Base-by-base conservation (phyloP, 1,140 invertebrate genomes). In the Physella acuta region DNA sequence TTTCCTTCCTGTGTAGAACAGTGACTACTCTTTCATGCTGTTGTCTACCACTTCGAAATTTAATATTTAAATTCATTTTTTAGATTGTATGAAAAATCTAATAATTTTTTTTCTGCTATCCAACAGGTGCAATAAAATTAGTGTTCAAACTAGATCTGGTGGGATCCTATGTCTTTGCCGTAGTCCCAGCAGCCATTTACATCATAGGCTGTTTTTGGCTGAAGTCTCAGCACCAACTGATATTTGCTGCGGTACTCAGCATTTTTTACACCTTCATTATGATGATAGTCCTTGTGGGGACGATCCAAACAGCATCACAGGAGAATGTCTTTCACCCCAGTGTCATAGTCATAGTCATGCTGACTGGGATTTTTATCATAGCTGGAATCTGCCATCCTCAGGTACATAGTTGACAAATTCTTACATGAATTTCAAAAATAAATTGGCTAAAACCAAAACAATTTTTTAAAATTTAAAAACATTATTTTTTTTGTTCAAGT, bases 71-170 rank as follows among this genome's bases (percentile, higher is more conserved):
- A n/a, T n/a, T n/a, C n/a, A n/a, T n/a, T n/a, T n/a, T n/a, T n/a
- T n/a, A n/a, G n/a, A n/a, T n/a, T n/a, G n/a, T n/a, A n/a, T n/a
- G n/a, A n/a, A n/a, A n/a, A n/a, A n/a, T n/a, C n/a, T n/a, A n/a
- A n/a, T n/a, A n/a, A n/a, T n/a, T n/a, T n/a, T n/a, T n/a, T n/a
- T n/a, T n/a, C n/a, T n/a, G n/a, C n/a, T 64, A 4, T 51, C 5
- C 36, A n/a, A 51, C 51, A 37, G 88, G 88, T 34, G 87, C 89
- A 14, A 85, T 88, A 49, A 81, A 82, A 2, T 85, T 87, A 11
- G 87, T 88, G 0, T 90, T 90, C 74, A 80, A 84, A n/a, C 80
- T 90, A 3, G 81, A 82, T 30, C 81, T 85, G 39, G 30, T 71
- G 0, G 68, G 61, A 36, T 65, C 74, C 55, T 85, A 86, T 37